Evolutionary conservation across 1,140 invertebrate species (phyloP).

Genomic region (Drosophila chauvacae): DNA sequence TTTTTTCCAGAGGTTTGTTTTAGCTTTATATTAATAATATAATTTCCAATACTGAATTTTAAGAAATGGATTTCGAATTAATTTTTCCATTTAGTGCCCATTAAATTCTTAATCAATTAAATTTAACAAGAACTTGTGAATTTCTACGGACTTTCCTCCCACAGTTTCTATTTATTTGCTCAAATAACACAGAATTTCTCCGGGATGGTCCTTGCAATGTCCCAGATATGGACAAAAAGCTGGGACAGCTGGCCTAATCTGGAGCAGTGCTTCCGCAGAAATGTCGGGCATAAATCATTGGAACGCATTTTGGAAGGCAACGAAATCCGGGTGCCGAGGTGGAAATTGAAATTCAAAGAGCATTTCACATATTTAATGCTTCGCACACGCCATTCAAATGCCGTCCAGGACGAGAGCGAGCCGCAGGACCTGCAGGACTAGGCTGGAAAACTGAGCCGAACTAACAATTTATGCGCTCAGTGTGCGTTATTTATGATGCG

Average conservation of each 20-base stretch:
- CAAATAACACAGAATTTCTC: conserved; percentile 1
- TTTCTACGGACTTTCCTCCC: neutral
- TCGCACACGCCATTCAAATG: conserved; percentile 48
- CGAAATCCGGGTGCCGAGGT: conserved; percentile 22
- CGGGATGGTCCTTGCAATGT: conserved; percentile 11
- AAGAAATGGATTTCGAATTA: neutral
- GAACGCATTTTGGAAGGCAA: conserved; percentile 31
- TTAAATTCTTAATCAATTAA: neutral
- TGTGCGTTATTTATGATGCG: conserved; percentile 65
- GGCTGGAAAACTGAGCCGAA: conserved; percentile 14
- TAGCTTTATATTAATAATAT: neutral
- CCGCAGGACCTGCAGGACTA: conserved; percentile 8
- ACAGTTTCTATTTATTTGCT: no score
- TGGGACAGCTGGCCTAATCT: conserved; percentile 37
- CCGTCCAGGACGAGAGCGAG: conserved; percentile 10
- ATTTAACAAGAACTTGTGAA: neutral
- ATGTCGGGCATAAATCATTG: conserved; percentile 53
- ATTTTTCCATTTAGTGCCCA: neutral
- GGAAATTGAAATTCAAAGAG: conserved; percentile 53
- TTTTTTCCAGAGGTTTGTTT: neutral
- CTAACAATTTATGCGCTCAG: conserved; percentile 58
- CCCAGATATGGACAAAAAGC: conserved; percentile 10
- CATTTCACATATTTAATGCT: conserved; percentile 55
- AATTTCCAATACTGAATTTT: neutral
- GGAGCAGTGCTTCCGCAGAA: conserved; percentile 36